Evolutionary conservation across 1,140 invertebrate genomes (phyloP), one percentile per base, ranked within the genome.

Genomic region (Drosophila bifasciata): DNA sequence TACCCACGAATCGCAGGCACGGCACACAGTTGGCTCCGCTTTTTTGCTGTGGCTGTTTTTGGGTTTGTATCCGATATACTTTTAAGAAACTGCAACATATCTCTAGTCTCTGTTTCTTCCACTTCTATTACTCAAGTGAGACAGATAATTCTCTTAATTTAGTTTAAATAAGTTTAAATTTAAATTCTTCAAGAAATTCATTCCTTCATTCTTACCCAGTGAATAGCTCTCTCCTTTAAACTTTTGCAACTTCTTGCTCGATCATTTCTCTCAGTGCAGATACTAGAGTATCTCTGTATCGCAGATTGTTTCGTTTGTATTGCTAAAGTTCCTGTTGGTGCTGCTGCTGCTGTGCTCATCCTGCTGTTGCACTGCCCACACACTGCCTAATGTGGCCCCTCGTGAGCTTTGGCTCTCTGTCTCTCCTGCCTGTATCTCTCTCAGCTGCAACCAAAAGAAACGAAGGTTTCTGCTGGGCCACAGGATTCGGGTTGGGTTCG

Each of bases 291-390:
- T 63, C 69, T 63, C 16, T 73, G 59, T 62, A 73, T 63, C 51
- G 70, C 60, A 55, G 69, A 45, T 63, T 73, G 70, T 50, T 51
- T 73, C 70, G 59, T 57, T 61, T 40, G 57, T 57, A 60, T 23
- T 40, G 48, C 19, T 60, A 48, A 25, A 56, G 41, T 59, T 49
- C 25, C 45, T 53, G 32, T 19, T 32, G 63, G 11, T 39, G 46
- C 4, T 28, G 16, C 28, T 28, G 16, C 28, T 43, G 45, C 21
- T 51, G 46, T 36, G 15, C 21, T 19, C 44, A 40, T 25, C 16
- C 16, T 51, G 46, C 53, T 57, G 45, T 45, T 60, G 66, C 58
- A 61, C 49, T 25, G 56, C 45, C 39, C 50, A 44, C 55, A 61
- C 48, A n/a, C 57, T 55, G 52, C 43, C 50, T 49, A 36, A 62